phyloP scores from a whole-genome alignment of 2,888 invertebrate genomes.

The Heliconius hortense region DNA sequence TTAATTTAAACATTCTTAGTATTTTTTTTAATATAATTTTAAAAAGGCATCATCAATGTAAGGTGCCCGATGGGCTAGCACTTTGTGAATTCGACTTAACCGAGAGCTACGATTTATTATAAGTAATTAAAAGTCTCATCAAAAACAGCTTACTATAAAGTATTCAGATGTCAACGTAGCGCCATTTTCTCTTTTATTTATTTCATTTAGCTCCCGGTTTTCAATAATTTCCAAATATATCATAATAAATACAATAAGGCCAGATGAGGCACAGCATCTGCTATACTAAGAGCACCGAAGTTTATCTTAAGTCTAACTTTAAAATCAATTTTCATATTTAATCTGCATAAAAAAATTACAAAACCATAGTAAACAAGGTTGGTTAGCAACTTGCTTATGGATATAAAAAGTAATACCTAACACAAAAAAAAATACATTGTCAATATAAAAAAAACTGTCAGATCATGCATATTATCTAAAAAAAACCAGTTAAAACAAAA shows the following conservation, averaged over 20 bases:
- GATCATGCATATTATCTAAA: slow-evolving; percentile 8
- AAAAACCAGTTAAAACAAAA: slow-evolving; percentile 2
- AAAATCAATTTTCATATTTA: slow-evolving; percentile 9
- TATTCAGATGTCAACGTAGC: background rate
- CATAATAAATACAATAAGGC: slow-evolving; percentile 16
- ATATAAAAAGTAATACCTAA: background rate
- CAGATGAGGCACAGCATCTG: slow-evolving; percentile 21
- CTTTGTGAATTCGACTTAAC: slow-evolving; percentile 55
- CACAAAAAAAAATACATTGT: background rate
- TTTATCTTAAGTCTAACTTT: slow-evolving; percentile 29
- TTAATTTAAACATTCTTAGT: background rate
- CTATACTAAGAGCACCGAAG: slow-evolving; percentile 35
- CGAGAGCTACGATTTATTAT: slow-evolving; percentile 23
- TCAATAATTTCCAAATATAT: slow-evolving; percentile 5
- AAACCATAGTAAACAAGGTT: slow-evolving; percentile 6
- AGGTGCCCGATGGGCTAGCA: slow-evolving; percentile 61
- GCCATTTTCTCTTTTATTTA: background rate
- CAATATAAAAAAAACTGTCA: background rate
- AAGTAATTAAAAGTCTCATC: background rate
- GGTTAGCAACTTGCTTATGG: background rate
- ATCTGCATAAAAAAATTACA: background rate
- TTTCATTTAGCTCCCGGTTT: slow-evolving; percentile 1
- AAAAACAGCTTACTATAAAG: background rate
- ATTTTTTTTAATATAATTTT: slow-evolving; percentile 4
- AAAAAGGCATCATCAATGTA: slow-evolving; percentile 46